Conservation (phyloP, 2,888 invertebrate species). For the Alsophila aescularia region DNA sequence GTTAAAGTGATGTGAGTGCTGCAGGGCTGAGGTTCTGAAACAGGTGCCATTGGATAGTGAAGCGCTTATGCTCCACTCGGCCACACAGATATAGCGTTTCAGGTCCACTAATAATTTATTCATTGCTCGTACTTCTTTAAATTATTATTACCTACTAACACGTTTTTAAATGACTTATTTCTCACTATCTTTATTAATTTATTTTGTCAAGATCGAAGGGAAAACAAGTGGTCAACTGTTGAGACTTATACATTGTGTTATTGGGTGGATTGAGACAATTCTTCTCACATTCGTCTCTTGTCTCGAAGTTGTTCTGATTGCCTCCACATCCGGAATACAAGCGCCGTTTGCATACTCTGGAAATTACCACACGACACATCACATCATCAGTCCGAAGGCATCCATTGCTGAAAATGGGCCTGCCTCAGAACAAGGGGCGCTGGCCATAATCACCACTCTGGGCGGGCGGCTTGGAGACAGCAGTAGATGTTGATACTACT, state of each 20-base stretch:
- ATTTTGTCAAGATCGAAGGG: slow-evolving; percentile 36
- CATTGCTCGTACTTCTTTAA: too few relatives aligned
- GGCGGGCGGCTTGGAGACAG: too few relatives aligned
- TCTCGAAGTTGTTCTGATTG: slow-evolving; percentile 73
- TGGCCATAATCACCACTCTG: too few relatives aligned
- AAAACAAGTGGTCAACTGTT: slow-evolving; percentile 45
- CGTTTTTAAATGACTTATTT: background rate
- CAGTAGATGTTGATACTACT: too few relatives aligned
- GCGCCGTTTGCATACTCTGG: slow-evolving; percentile 60
- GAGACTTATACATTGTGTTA: slow-evolving; percentile 46
- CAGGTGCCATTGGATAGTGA: too few relatives aligned
- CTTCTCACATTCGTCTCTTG: slow-evolving; percentile 50
- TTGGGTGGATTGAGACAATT: slow-evolving; percentile 58
- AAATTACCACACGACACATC: background rate
- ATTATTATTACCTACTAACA: background rate
- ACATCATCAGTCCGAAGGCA: too few relatives aligned
- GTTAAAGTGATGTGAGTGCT: too few relatives aligned
- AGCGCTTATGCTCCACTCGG: too few relatives aligned
- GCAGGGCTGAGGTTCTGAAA: too few relatives aligned
- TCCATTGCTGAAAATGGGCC: too few relatives aligned
- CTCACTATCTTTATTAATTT: background rate
- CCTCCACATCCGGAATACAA: slow-evolving; percentile 74
- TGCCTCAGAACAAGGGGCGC: too few relatives aligned
- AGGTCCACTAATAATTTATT: background rate
- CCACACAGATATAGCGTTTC: too few relatives aligned